Percentiles rank a stretch among this genome's conserved stretches.
These are phyloP conservation scores for Peromyscus eremicus DNA, from an alignment of 2,797 vertebrate species.

Conservation along the genomic window DNA sequence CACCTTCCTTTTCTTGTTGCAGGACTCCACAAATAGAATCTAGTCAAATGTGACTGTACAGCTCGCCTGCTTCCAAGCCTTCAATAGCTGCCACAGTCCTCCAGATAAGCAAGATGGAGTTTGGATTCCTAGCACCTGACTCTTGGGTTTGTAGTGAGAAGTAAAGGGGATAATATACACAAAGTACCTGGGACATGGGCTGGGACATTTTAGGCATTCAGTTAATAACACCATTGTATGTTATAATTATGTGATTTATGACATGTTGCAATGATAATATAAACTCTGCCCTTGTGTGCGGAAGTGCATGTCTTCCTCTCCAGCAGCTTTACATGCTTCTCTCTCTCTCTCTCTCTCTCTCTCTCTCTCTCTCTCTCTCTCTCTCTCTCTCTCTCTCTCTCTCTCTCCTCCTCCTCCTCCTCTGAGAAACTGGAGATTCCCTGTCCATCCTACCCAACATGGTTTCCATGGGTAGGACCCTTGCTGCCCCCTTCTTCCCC, in stretches of 20 bases:
- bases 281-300: not conserved
- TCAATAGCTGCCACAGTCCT: not conserved
- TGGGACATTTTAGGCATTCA: slow-evolving; percentile 36
- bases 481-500: not conserved
- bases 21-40: not conserved
- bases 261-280: not conserved
- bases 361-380: too few relatives aligned
- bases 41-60: not conserved
- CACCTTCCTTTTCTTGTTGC: not conserved
- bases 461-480: not conserved
- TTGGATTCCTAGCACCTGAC: slow-evolving; percentile 29
- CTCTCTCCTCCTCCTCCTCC: not conserved
- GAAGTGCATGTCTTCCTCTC: slow-evolving; percentile 8
- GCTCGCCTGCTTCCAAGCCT: slow-evolving; percentile 8
- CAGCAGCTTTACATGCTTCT: not conserved
- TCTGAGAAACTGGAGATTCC: not conserved
- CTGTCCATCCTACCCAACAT: not conserved
- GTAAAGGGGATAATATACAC: slow-evolving; percentile 1
- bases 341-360: too few relatives aligned
- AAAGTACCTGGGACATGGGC: slow-evolving; percentile 5
- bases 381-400: too few relatives aligned
- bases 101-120: slow-evolving; percentile 33
- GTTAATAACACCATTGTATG: slow-evolving; percentile 36
- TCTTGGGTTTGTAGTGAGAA: not conserved
- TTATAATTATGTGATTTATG: slow-evolving; percentile 35